Percentiles rank a stretch among this genome's conserved stretches.
phyloP scores from a whole-genome alignment of 2,797 vertebrate genomes.

The Myotis pilosus region DNA sequence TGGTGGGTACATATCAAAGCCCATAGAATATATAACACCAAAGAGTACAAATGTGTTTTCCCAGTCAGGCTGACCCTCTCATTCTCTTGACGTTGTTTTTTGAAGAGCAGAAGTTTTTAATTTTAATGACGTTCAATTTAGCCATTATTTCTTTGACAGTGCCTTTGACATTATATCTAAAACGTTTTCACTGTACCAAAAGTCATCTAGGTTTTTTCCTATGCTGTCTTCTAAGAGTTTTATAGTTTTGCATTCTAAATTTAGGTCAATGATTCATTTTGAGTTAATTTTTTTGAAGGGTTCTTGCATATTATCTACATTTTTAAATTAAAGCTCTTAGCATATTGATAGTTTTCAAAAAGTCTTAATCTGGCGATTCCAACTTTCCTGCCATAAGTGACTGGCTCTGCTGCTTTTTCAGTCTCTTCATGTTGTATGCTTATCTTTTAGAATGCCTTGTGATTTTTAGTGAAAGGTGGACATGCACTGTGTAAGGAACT shows the following conservation, averaged over 20 bases:
- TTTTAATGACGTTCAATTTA: background rate
- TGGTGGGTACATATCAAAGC: background rate
- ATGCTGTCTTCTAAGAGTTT: background rate
- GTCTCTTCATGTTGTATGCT: background rate
- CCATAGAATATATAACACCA: background rate
- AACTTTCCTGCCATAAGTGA: background rate
- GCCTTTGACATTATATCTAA: background rate
- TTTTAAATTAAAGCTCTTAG: background rate
- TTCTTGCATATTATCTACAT: background rate
- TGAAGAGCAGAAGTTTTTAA: background rate
- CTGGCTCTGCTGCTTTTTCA: background rate
- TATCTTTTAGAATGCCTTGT: background rate
- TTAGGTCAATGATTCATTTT: background rate
- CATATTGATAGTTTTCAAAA: background rate
- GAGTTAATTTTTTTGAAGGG: background rate
- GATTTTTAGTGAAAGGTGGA: background rate
- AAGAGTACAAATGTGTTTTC: background rate
- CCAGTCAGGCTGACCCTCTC: background rate
- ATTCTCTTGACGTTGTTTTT: background rate
- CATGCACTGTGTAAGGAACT: background rate
- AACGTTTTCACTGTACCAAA: background rate
- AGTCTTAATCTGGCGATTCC: background rate
- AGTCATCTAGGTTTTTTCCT: background rate
- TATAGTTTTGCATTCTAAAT: background rate
- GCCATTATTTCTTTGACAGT: background rate